Conservation (phyloP, 2,888 invertebrate species). For the Cheilosia scutellata region DNA sequence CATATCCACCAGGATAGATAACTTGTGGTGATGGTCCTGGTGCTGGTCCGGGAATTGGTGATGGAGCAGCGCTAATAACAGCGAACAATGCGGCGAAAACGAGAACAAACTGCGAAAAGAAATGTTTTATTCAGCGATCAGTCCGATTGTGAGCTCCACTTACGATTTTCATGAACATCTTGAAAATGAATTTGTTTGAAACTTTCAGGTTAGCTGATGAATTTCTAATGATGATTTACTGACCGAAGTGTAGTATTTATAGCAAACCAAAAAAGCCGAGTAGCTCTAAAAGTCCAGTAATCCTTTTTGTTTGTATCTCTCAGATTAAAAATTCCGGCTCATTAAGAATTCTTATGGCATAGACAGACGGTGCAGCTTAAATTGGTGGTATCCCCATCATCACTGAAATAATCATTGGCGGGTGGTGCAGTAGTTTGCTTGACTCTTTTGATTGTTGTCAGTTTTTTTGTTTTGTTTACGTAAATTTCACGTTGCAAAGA, state of each 20-base stretch:
- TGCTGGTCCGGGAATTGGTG: conserved; percentile 77
- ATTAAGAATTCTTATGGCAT: conserved; percentile 41
- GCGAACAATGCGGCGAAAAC: conserved; percentile 77
- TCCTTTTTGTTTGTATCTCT: conserved; percentile 14
- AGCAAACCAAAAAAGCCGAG: background rate
- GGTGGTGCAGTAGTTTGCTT: background rate
- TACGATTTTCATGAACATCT: conserved; percentile 58
- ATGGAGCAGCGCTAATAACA: conserved; percentile 76
- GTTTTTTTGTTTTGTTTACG: conserved; percentile 15
- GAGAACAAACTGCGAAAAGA: conserved; percentile 70
- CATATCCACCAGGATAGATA: conserved; percentile 73
- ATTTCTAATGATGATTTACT: conserved; percentile 42
- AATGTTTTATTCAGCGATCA: background rate
- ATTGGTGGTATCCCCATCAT: conserved; percentile 23
- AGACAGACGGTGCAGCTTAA: conserved; percentile 21
- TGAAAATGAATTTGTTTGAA: conserved; percentile 29
- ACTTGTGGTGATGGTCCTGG: conserved; percentile 79
- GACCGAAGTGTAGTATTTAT: conserved; percentile 40
- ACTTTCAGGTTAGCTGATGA: conserved; percentile 28
- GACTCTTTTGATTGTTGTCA: conserved; percentile 7
- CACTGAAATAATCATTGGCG: conserved; percentile 8
- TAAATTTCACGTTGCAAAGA: conserved; percentile 44
- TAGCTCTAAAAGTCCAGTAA: background rate
- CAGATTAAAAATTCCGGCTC: conserved; percentile 9
- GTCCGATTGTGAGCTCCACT: background rate